phyloP scores from a whole-genome alignment of 2,113 vertebrate genomes.

The Syngnathus floridae region DNA sequence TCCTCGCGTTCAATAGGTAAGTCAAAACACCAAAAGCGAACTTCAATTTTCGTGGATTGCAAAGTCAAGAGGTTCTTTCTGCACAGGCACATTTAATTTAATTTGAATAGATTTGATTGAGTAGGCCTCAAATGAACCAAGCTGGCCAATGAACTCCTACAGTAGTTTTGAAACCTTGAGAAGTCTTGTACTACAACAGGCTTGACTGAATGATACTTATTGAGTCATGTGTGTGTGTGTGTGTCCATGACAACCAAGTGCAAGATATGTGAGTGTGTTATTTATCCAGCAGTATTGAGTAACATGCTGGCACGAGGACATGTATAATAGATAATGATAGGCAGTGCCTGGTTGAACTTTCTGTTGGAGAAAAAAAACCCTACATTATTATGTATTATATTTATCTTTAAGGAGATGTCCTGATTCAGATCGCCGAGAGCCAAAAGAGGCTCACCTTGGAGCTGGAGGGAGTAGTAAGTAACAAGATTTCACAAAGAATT shows the following conservation, averaged over 20 bases:
- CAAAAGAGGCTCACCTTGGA: conserved; percentile 80
- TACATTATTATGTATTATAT: background rate
- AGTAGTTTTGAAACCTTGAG: background rate
- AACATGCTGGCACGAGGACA: conserved; percentile 37
- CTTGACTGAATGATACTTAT: background rate
- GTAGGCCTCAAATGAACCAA: background rate
- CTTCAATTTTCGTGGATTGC: background rate
- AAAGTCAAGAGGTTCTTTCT: background rate
- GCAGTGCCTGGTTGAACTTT: conserved; percentile 24
- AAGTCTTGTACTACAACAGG: background rate
- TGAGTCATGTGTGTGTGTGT: background rate
- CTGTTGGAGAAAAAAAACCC: too few relatives aligned
- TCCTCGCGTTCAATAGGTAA: conserved; percentile 81
- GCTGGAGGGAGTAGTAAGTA: conserved; percentile 81
- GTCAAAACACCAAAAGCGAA: background rate
- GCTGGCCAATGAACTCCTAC: background rate
- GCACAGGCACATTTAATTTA: background rate
- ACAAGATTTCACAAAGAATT: background rate
- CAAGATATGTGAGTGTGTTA: background rate
- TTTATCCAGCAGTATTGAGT: conserved; percentile 5
- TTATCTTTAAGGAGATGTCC: conserved; percentile 76
- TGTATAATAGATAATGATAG: conserved; percentile 59
- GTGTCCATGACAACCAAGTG: background rate
- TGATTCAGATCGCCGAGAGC: conserved; percentile 83
- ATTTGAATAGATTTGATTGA: background rate